Evolutionary conservation across 2,113 vertebrate genomes (phyloP).

Genomic region (Myocastor coypus): DNA sequence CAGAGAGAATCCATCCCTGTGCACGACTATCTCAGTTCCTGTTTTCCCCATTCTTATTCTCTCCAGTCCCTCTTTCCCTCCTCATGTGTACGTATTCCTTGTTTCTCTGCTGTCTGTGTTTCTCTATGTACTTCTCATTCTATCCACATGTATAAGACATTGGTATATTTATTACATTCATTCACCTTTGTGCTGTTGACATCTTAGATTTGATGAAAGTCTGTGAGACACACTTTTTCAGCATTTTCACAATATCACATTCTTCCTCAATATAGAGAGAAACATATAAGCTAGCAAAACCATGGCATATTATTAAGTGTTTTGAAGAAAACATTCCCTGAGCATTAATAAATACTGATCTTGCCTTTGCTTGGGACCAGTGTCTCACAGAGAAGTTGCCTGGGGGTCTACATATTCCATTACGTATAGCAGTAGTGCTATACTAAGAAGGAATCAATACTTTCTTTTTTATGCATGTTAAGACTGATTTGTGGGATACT

Average conservation of each 20-base stretch:
- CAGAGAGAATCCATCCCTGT: too few relatives aligned
- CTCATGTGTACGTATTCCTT: not conserved
- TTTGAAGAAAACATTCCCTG: constrained; percentile 33
- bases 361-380: constrained; percentile 18
- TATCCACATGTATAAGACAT: not conserved
- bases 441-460: not conserved
- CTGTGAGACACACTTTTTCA: not conserved
- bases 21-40: too few relatives aligned
- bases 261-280: constrained; percentile 31
- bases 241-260: not conserved
- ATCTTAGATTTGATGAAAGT: constrained; percentile 19
- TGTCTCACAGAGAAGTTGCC: not conserved
- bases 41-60: not conserved
- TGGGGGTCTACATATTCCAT: constrained; percentile 35
- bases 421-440: constrained; percentile 18
- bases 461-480: not conserved
- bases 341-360: constrained; percentile 60
- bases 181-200: constrained; percentile 40
- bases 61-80: not conserved
- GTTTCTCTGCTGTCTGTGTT: not conserved
- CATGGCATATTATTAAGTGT: constrained; percentile 55
- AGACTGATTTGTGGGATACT: constrained; percentile 14
- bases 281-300: constrained; percentile 24
- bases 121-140: not conserved
- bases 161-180: not conserved